Percentiles rank a stretch among this genome's conserved stretches.
Conservation (phyloP, 2,113 vertebrate species). For the Orientallactaga bullata region DNA sequence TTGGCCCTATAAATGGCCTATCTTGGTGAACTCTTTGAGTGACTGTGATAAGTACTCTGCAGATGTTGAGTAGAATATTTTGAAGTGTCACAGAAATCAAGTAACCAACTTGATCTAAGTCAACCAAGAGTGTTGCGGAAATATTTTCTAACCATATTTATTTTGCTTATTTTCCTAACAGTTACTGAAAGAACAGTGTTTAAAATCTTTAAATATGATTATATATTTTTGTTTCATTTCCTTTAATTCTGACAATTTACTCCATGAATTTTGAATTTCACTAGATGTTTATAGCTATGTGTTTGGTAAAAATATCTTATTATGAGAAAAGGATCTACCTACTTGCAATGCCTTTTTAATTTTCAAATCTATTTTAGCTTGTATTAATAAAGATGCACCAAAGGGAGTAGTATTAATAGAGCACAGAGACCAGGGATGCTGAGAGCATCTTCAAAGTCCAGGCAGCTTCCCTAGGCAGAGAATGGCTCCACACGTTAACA, state of each 20-base stretch:
- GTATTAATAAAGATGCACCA: not conserved
- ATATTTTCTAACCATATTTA: not conserved
- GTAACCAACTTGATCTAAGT: no score
- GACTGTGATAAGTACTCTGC: not conserved
- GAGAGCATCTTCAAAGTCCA: not conserved
- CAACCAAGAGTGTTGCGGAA: not conserved
- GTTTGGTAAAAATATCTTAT: not conserved
- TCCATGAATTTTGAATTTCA: not conserved
- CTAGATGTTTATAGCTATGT: not conserved
- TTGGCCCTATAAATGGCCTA: not conserved
- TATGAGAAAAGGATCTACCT: not conserved
- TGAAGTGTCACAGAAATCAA: not conserved
- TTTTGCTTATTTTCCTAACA: slow-evolving; percentile 5
- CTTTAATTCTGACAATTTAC: not conserved
- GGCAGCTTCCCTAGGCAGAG: not conserved
- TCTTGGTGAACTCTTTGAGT: not conserved
- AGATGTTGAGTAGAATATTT: not conserved
- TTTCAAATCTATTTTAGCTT: not conserved
- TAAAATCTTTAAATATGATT: slow-evolving; percentile 1
- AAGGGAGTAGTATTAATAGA: not conserved
- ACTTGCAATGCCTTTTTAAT: not conserved
- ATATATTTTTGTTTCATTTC: not conserved
- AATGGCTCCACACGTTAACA: not conserved
- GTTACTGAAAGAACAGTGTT: not conserved
- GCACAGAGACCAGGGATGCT: not conserved